phyloP scores from a whole-genome alignment of 2,797 vertebrate species.

The Balearica regulorum region DNA sequence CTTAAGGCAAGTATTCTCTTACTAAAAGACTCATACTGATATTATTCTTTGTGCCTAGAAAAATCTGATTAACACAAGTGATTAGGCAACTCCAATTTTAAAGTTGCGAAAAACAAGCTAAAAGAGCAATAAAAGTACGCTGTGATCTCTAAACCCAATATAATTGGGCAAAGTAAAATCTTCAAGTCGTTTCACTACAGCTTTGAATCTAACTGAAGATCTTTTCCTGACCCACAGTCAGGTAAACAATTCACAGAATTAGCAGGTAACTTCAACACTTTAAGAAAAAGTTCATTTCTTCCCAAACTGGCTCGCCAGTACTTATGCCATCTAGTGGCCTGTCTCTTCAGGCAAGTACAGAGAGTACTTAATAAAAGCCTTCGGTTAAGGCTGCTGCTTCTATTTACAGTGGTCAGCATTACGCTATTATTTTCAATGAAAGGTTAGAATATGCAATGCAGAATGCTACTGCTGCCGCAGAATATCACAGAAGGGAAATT shows the following conservation, averaged over 20 bases:
- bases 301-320: background rate
- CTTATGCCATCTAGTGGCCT: conserved; percentile 47
- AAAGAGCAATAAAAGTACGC: background rate
- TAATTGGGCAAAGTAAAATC: conserved; percentile 39
- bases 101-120: background rate
- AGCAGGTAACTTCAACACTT: background rate
- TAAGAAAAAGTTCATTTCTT: background rate
- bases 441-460: background rate
- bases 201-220: conserved; percentile 8
- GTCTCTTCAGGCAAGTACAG: background rate
- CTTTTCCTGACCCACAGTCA: background rate
- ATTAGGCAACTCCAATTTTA: background rate
- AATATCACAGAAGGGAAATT: background rate
- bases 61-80: background rate
- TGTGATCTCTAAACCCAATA: conserved; percentile 6
- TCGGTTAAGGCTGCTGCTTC: background rate
- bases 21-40: background rate
- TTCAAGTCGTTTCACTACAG: background rate
- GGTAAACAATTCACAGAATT: conserved; percentile 44
- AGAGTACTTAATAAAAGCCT: background rate
- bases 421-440: background rate
- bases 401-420: background rate
- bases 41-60: background rate
- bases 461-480: background rate
- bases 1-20: background rate